These are phyloP conservation scores for Pterocles gutturalis DNA, from an alignment of 2,113 vertebrate species.

Conservation along the genomic window DNA sequence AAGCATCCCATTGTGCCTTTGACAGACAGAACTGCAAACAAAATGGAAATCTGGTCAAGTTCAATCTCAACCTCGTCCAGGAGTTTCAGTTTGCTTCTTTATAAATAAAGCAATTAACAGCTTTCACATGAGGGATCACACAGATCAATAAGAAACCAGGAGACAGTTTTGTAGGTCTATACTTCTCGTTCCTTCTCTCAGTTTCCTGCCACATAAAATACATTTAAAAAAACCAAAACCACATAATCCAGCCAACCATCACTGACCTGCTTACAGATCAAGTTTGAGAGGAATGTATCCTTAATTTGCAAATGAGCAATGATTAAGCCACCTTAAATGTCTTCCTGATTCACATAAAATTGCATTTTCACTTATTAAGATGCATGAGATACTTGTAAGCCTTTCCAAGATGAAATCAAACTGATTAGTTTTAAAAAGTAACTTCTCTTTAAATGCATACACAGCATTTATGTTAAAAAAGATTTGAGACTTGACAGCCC, in stretches of 20 bases:
- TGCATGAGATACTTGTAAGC: not conserved
- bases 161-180: not conserved
- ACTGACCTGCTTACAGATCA: not conserved
- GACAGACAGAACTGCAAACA: not conserved
- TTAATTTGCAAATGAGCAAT: not conserved
- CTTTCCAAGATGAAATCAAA: not conserved
- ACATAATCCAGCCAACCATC: not conserved
- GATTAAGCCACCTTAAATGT: not conserved
- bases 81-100: not conserved
- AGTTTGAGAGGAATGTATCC: not conserved
- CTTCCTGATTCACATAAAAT: not conserved
- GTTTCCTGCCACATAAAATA: not conserved
- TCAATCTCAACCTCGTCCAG: not conserved
- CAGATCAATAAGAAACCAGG: not conserved
- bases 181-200: not conserved
- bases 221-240: not conserved
- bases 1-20: not conserved
- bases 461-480: not conserved
- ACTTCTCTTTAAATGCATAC: not conserved
- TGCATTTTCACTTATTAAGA: not conserved
- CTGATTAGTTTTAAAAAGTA: not conserved
- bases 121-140: not conserved
- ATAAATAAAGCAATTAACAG: not conserved
- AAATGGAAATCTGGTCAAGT: not conserved
- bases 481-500: not conserved